Evolutionary conservation across 2,113 vertebrate genomes (phyloP), one percentile per base, ranked within the genome.

Genomic region (Planiliza haematocheilus): DNA sequence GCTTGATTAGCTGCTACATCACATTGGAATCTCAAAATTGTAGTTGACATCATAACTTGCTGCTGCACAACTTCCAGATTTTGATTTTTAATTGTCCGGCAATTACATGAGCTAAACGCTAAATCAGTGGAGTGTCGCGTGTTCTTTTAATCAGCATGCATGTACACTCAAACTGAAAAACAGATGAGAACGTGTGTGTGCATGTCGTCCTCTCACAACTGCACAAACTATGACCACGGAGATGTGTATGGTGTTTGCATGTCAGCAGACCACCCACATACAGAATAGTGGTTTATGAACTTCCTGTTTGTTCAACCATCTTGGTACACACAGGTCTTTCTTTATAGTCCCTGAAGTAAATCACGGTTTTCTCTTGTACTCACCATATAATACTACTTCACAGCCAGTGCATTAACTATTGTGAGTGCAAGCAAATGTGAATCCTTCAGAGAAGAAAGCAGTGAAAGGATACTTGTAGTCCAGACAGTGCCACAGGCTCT

Each of bases 381-480:
- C 50, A 18, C 14, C 11, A 13, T 51, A 53, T 36, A 45, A 46
- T 46, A 68, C 51, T 12, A 10, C 59, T 70, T 30, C 20, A 69
- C 74, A 68, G 74, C 56, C 2, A 5, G 56, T 36, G 69, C 69
- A 74, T 79, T 74, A 79, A 68, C 39, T 48, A 76, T 52, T 74
- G 53, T 85, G 77, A 75, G 49, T 41, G 51, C 5, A 2, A 46
- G 37, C 75, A 77, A 37, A 66, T 78, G 72, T 36, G 43, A 55
- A 68, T 51, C 50, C 46, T 73, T 60, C 17, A 17, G 5, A 68
- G 74, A 42, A 66, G 61, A 70, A 70, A 78, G 66, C 52, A 68
- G 57, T 66, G 74, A 94, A 95, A 96, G 94, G 95, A 96, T 96
- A 96, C 95, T 92, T 95, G 83, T 95, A 92, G 84, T 97, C 95